A percentile compares a stretch with the other conserved stretches of the same genome.
These are phyloP conservation scores for Sylvicola cinctus DNA, from an alignment of 2,888 invertebrate species.

Conservation along the genomic window DNA sequence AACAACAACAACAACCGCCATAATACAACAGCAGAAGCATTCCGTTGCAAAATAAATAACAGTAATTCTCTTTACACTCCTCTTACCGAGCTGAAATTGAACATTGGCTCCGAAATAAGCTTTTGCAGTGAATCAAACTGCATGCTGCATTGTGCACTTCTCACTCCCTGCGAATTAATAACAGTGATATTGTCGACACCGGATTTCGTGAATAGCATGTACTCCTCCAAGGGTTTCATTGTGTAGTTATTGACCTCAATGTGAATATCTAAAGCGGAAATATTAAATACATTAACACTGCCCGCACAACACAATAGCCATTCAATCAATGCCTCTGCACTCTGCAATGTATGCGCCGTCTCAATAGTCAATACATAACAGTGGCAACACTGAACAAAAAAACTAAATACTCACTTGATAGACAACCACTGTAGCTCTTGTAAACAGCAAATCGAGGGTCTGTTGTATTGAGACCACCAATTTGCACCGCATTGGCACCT, in stretches of 20 bases:
- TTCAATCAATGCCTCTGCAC: constrained; percentile 2
- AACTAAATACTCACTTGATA: constrained; percentile 52
- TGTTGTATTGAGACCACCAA: constrained; percentile 69
- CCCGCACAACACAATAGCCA: constrained; percentile 1
- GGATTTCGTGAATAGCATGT: constrained; percentile 75
- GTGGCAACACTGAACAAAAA: too few relatives aligned
- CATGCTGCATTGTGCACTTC: constrained; percentile 68
- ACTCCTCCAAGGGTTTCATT: constrained; percentile 79
- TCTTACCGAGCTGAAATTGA: constrained; percentile 36
- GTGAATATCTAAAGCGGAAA: constrained; percentile 45
- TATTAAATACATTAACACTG: constrained; percentile 3
- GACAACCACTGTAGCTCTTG: constrained; percentile 73
- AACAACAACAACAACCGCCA: too few relatives aligned
- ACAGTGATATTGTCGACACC: constrained; percentile 69
- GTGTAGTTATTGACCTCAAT: constrained; percentile 60
- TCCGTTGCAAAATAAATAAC: too few relatives aligned
- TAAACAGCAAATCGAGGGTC: constrained; percentile 65
- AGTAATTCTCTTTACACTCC: background rate
- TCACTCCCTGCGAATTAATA: constrained; percentile 67
- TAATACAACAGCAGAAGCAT: too few relatives aligned
- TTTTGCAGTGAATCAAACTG: constrained; percentile 46
- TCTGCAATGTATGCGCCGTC: constrained; percentile 5
- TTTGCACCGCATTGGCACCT: constrained; percentile 63
- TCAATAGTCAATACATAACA: too few relatives aligned
- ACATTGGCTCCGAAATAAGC: constrained; percentile 32